These are phyloP conservation scores for Andrena marginata DNA, from an alignment of 2,888 invertebrate genomes.

Conservation along the genomic window DNA sequence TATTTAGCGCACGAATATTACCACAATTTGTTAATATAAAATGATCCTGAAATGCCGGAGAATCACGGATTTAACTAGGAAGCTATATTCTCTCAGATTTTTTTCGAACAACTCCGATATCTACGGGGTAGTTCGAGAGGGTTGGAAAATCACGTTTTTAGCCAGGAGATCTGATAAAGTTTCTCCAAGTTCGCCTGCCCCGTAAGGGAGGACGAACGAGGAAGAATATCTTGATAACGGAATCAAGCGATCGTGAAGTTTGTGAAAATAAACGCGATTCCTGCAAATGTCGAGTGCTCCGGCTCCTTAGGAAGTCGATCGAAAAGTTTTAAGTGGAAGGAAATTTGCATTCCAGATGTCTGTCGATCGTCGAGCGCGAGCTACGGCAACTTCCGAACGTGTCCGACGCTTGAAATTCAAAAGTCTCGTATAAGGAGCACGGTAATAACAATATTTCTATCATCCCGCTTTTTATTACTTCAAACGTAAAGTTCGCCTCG, in stretches of 20 bases:
- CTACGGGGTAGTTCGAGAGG: not conserved
- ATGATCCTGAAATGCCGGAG: no score
- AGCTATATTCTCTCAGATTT: no score
- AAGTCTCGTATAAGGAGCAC: not conserved
- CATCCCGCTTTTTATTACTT: not conserved
- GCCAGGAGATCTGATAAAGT: not conserved
- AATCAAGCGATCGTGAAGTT: not conserved
- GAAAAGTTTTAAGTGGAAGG: conserved; percentile 25
- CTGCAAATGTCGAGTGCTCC: not conserved
- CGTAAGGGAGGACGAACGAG: not conserved
- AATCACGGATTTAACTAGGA: no score
- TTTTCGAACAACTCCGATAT: no score
- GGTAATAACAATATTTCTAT: not conserved
- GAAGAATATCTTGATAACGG: not conserved
- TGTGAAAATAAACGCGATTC: conserved; percentile 7
- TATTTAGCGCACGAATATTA: no score
- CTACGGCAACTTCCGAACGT: conserved; percentile 6
- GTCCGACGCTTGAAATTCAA: conserved; percentile 1
- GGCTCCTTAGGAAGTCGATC: conserved; percentile 16
- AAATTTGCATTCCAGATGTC: conserved; percentile 17
- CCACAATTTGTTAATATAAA: no score
- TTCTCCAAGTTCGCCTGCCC: not conserved
- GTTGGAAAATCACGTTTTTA: not conserved
- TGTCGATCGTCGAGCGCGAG: not conserved
- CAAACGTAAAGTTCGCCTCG: not conserved